These are phyloP conservation scores for Drepana arcuata DNA, from an alignment of 1,140 invertebrate genomes.

Conservation along the genomic window DNA sequence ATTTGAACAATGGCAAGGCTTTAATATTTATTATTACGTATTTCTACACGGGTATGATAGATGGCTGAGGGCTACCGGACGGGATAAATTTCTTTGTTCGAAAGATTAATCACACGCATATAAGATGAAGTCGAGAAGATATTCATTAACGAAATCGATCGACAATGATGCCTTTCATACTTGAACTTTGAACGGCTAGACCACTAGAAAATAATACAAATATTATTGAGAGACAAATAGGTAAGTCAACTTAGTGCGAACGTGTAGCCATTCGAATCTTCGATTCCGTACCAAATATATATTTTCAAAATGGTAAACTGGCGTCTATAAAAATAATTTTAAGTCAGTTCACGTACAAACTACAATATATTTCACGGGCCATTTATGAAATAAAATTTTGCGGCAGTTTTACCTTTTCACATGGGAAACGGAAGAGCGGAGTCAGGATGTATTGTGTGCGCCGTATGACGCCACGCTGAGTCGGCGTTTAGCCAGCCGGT, in stretches of 20 bases:
- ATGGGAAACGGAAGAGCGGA: constrained; percentile 30
- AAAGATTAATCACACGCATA: too few species aligned
- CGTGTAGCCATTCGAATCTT: too few species aligned
- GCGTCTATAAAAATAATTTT: constrained; percentile 20
- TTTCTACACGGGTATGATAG: too few species aligned
- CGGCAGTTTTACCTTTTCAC: constrained; percentile 37
- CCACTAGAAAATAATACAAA: not conserved
- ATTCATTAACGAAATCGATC: too few species aligned
- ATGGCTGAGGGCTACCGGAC: too few species aligned
- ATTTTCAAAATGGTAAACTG: constrained; percentile 18
- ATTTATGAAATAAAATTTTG: constrained; percentile 47
- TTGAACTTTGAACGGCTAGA: too few species aligned
- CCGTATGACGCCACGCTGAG: constrained; percentile 37
- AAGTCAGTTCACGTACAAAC: constrained; percentile 34
- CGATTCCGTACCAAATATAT: too few species aligned
- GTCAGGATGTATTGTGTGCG: constrained; percentile 30
- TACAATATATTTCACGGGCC: constrained; percentile 42
- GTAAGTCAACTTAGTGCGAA: not conserved
- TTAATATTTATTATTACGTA: too few species aligned
- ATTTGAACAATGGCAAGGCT: too few species aligned
- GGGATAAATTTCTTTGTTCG: too few species aligned
- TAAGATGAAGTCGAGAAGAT: too few species aligned
- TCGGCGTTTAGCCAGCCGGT: constrained; percentile 26
- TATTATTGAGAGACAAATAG: not conserved
- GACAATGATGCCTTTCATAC: too few species aligned